Conservation (phyloP, 2,113 vertebrate genomes). For the Gasterosteus nipponicus region DNA sequence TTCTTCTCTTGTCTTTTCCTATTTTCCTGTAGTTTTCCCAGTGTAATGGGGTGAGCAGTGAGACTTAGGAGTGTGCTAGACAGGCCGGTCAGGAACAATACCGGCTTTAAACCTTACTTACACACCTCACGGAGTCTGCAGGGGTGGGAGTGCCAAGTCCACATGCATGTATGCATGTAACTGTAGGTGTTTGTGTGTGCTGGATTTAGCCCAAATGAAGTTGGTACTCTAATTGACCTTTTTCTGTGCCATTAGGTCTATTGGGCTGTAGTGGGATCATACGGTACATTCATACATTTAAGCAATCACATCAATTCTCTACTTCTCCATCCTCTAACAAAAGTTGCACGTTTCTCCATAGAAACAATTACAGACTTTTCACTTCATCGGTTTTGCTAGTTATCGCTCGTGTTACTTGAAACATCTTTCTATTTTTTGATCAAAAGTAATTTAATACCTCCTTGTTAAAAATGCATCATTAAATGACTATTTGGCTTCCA, state of each 20-base stretch:
- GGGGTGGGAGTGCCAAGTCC: conserved; percentile 36
- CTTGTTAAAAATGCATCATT: conserved; percentile 63
- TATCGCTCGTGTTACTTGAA: neutral
- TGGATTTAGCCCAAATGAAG: conserved; percentile 7
- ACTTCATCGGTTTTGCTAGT: neutral
- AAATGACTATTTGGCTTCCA: conserved; percentile 59
- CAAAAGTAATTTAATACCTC: conserved; percentile 57
- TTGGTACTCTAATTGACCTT: neutral
- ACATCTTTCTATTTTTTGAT: conserved; percentile 30
- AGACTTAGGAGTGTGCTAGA: conserved; percentile 59
- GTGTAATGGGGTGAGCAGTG: conserved; percentile 73
- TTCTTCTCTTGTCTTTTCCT: conserved; percentile 47
- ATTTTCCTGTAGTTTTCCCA: conserved; percentile 66
- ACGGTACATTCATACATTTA: neutral
- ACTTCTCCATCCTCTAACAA: neutral
- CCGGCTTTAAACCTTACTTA: conserved; percentile 70
- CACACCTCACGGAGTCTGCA: conserved; percentile 73
- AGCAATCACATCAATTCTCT: neutral
- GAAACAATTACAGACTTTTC: neutral
- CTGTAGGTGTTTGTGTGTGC: conserved; percentile 11
- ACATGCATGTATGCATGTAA: conserved; percentile 7
- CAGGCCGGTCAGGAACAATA: conserved; percentile 79
- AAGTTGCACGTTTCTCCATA: neutral
- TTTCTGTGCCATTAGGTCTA: neutral
- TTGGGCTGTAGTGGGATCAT: neutral